Conservation (phyloP, 1,140 invertebrate species). For the Bemisia tabaci region DNA sequence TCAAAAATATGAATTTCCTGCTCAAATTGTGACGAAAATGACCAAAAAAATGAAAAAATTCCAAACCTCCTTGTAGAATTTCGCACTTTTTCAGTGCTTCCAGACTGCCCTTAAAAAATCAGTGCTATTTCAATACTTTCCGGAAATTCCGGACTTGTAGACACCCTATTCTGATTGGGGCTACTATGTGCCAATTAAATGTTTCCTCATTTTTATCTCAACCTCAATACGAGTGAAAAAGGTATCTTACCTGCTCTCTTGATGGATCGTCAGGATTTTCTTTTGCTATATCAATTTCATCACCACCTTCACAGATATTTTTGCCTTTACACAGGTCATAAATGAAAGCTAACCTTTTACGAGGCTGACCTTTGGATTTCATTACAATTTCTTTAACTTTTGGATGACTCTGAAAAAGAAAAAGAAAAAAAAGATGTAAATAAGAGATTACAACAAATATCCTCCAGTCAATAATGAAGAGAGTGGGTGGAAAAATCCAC, state of each 20-base stretch:
- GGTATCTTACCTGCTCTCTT: constrained; percentile 7
- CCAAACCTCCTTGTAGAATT: too few species aligned
- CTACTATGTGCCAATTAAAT: too few species aligned
- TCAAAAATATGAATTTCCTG: too few species aligned
- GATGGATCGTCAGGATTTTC: constrained; percentile 37
- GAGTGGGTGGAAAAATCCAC: background rate
- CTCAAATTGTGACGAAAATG: too few species aligned
- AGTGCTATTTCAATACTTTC: too few species aligned
- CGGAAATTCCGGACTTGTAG: too few species aligned
- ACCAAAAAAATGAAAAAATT: too few species aligned
- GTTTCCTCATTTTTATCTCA: too few species aligned
- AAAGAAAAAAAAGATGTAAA: constrained; percentile 5
- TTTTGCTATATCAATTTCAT: constrained; percentile 86
- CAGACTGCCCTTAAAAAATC: too few species aligned
- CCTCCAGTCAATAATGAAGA: constrained; percentile 9
- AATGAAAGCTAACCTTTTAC: constrained; percentile 85
- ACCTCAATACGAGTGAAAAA: too few species aligned
- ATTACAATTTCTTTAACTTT: constrained; percentile 95
- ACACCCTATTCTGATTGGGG: too few species aligned
- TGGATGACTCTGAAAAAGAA: constrained; percentile 58
- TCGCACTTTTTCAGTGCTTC: too few species aligned
- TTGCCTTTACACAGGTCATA: constrained; percentile 98
- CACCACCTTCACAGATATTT: constrained; percentile 95
- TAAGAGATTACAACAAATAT: constrained; percentile 4
- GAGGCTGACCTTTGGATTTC: constrained; percentile 93